These are phyloP conservation scores for Oxyteleia sp. DNA, from an alignment of 2,888 invertebrate species.

Conservation along the genomic window DNA sequence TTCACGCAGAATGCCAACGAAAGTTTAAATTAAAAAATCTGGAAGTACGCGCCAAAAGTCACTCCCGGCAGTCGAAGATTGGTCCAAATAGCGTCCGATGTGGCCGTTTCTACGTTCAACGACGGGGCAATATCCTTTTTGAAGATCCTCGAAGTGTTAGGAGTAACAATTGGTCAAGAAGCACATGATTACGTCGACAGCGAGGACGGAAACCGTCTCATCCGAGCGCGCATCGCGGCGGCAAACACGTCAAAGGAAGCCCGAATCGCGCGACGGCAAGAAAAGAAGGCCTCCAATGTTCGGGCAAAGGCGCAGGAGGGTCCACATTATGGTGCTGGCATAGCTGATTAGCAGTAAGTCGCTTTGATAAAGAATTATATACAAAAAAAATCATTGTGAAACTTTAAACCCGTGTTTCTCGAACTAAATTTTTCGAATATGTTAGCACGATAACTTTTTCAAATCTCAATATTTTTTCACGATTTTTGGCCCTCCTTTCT, in stretches of 20 bases:
- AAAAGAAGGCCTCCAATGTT: conserved; percentile 10
- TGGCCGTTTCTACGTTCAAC: conserved; percentile 38
- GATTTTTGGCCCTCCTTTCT: conserved; percentile 10
- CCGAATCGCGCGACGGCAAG: conserved; percentile 22
- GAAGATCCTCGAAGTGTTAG: conserved; percentile 53
- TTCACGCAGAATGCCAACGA: conserved; percentile 40
- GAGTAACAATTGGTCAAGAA: conserved; percentile 51
- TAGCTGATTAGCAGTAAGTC: conserved; percentile 22
- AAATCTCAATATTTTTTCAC: conserved; percentile 21
- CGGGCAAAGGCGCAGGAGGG: conserved; percentile 20
- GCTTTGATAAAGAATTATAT: conserved; percentile 18
- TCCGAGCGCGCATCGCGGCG: conserved; percentile 20
- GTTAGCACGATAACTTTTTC: conserved; percentile 23
- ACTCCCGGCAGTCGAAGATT: conserved; percentile 42
- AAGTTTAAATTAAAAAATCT: conserved; percentile 43
- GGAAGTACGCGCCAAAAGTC: conserved; percentile 49
- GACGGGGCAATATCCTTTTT: conserved; percentile 43
- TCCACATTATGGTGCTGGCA: conserved; percentile 34
- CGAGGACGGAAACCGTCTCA: conserved; percentile 23
- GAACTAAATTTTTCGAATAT: conserved; percentile 14
- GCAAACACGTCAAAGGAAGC: conserved; percentile 30
- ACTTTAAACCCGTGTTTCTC: conserved; percentile 35
- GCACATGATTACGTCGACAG: conserved; percentile 19
- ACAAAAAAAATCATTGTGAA: conserved; percentile 12
- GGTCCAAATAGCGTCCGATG: conserved; percentile 22